phyloP scores from a whole-genome alignment of 2,797 vertebrate species.

The Pristis pectinata region DNA sequence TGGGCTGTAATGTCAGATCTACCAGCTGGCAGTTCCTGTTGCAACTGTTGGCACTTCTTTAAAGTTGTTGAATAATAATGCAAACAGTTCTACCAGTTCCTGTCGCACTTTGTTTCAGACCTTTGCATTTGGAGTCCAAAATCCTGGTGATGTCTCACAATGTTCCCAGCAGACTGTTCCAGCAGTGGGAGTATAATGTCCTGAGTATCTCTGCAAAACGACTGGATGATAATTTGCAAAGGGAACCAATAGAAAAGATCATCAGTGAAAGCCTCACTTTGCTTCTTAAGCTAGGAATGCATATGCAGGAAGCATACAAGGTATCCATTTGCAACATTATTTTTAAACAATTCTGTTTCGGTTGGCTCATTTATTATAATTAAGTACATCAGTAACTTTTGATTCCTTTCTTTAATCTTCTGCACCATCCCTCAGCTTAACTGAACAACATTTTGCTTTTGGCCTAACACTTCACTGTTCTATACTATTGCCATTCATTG shows the following conservation, averaged over 20 bases:
- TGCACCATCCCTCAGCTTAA: too few relatives aligned
- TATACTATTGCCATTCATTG: neutral
- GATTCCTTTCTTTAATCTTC: neutral
- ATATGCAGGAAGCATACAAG: conserved; percentile 47
- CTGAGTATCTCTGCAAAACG: conserved; percentile 42
- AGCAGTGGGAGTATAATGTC: conserved; percentile 62
- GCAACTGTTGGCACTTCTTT: neutral
- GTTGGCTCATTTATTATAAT: neutral
- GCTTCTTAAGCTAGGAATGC: conserved; percentile 50
- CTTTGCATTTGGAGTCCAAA: conserved; percentile 50
- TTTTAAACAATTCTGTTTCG: neutral
- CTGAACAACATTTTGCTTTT: neutral
- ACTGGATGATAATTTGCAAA: conserved; percentile 39
- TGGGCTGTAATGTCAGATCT: too few relatives aligned
- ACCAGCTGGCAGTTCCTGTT: too few relatives aligned
- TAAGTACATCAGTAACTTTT: neutral
- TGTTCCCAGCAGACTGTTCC: conserved; percentile 55
- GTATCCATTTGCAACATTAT: conserved; percentile 44
- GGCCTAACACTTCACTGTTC: neutral
- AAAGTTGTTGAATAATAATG: neutral
- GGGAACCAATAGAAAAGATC: conserved; percentile 48
- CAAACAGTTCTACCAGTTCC: neutral
- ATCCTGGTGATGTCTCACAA: conserved; percentile 56
- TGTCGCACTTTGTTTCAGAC: conserved; percentile 42
- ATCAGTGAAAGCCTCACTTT: conserved; percentile 48